Evolutionary conservation across 2,113 vertebrate species (phyloP).

Genomic region (Piliocolobus tephrosceles): DNA sequence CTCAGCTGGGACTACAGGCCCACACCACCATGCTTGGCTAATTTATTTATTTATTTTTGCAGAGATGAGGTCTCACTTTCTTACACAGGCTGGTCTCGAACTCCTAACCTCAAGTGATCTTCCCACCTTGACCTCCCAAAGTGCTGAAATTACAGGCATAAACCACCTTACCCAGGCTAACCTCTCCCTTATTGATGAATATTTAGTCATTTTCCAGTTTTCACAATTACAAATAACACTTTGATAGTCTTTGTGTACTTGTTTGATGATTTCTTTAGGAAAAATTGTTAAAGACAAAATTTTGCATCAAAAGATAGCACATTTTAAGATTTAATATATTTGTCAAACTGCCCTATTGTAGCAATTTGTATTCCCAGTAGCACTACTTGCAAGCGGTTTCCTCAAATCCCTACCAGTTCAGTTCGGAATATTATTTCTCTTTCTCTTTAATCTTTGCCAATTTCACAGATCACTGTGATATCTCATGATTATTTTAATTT

Average conservation of each 20-base stretch:
- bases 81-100: too few species aligned
- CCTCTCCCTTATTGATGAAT: neutral
- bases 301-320: neutral
- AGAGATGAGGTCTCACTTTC: too few species aligned
- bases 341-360: neutral
- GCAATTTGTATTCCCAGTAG: neutral
- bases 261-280: neutral
- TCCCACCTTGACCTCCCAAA: too few species aligned
- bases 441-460: constrained; percentile 26
- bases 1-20: too few species aligned
- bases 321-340: neutral
- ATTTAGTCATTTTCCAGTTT: neutral
- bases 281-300: neutral
- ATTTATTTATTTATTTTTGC: too few species aligned
- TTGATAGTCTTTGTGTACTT: neutral
- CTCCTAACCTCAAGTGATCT: too few species aligned
- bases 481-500: constrained; percentile 44
- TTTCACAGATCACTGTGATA: constrained; percentile 13
- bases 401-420: neutral
- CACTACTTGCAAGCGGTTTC: neutral
- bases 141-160: too few species aligned
- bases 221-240: neutral
- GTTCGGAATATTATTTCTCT: neutral
- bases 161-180: too few species aligned
- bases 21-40: too few species aligned